Percentiles rank a stretch among this genome's conserved stretches.
phyloP scores from a whole-genome alignment of 2,113 vertebrate species.

The Calcarius ornatus region DNA sequence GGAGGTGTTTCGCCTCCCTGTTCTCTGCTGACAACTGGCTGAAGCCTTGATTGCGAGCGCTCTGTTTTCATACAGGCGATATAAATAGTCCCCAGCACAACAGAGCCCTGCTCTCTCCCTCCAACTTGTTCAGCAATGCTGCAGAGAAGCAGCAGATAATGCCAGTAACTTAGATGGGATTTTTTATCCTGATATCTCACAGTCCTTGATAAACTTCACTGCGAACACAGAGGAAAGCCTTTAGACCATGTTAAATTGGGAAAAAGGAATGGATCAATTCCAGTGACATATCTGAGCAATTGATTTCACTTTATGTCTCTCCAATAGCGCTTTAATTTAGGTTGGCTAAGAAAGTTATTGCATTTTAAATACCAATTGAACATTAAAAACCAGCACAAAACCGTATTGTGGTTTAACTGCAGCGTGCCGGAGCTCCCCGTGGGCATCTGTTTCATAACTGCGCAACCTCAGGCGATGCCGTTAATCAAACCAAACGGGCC shows the following conservation, averaged over 20 bases:
- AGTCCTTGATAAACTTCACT: background rate
- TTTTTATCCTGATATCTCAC: background rate
- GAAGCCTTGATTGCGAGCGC: constrained; percentile 45
- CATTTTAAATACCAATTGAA: constrained; percentile 64
- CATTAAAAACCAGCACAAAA: constrained; percentile 61
- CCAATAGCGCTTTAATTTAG: constrained; percentile 51
- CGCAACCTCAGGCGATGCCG: constrained; percentile 39
- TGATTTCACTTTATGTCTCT: constrained; percentile 45
- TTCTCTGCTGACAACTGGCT: constrained; percentile 59
- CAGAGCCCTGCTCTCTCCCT: constrained; percentile 29
- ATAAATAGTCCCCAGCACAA: constrained; percentile 54
- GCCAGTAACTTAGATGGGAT: background rate
- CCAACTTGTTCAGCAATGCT: background rate
- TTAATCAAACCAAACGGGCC: constrained; percentile 58
- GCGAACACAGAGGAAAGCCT: background rate
- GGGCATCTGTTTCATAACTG: constrained; percentile 63
- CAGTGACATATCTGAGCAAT: constrained; percentile 34
- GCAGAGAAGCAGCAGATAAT: constrained; percentile 19
- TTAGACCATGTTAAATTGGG: background rate
- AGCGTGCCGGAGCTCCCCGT: constrained; percentile 39
- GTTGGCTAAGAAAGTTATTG: constrained; percentile 63
- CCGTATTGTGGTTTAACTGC: constrained; percentile 65
- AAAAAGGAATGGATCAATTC: constrained; percentile 14
- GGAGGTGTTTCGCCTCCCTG: constrained; percentile 60
- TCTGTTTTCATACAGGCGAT: constrained; percentile 51